Base-by-base conservation (phyloP, 2,797 vertebrate genomes). In the Rhinophrynus dorsalis region DNA sequence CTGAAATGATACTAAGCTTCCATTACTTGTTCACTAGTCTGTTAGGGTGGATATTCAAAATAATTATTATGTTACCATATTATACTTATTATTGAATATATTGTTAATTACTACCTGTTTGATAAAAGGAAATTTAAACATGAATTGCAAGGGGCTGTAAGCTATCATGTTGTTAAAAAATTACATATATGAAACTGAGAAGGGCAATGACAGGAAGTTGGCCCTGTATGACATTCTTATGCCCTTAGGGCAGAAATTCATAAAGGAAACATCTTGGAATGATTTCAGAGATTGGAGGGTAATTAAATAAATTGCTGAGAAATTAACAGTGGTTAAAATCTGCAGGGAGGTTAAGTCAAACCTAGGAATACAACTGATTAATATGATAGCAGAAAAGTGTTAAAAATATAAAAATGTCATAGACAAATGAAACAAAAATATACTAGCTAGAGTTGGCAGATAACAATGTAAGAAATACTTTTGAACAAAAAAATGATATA, bases 261-360 rank as follows among this genome's bases (percentile, higher is more conserved):
- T 37, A 52, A 37, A 51, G 30, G 47, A 51, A 64, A 64, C 61
- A 64, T 52, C 30, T 51, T 64, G 61, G 23, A 51, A 33, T 37
- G n/a, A 64, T 63, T 50, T 63, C 32, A 63, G 15, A 35, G 20
- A 47, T 45, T 51, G 4, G 20, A 50, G 44, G 20, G 61, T 52
- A 50, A 64, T 64, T 64, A 64, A 24, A 24, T 37, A 64, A 64
- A 64, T 52, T 51, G 45, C 33, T 5, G 12, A 52, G 47, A 38
- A 64, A 51, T 64, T 64, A 51, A 64, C 29, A 52, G 47, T 51
- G 61, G 47, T 52, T 64, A 64, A 64, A 64, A 64, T 35, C 45
- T 47, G 7, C 20, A 51, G 20, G 45, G 30, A 50, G 42, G 44
- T 35, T 4, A 52, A 50, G 40, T 51, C 2, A 38, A 51, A 64